Evolutionary conservation across 2,888 invertebrate genomes (phyloP), one percentile per base, ranked within the genome.

Genomic region (Coleophora flavipennella): DNA sequence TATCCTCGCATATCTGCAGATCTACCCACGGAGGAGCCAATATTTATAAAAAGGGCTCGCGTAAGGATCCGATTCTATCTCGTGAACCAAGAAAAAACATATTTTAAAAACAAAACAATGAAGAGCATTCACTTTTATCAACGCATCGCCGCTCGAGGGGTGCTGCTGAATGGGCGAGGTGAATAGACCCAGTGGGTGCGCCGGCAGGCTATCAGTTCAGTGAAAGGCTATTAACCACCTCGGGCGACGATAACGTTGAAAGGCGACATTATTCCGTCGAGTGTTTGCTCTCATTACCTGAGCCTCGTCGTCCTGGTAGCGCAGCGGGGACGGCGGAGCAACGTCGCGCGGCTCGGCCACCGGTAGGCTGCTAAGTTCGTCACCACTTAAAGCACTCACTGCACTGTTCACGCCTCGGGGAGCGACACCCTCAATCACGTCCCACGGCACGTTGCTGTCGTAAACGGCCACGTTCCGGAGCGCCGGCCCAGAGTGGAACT

Each of bases 361-460:
- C 61, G 58, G 47, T 35, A 56, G 48, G 62, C 20, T 20, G 20
- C 20, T 6, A 20, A 6, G 3, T 3, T 20, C 20, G 20, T 6
- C 20, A 20, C 61, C 76, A 81, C 79, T 80, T 45, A 50, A 38
- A 50, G 62, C 83, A 83, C 81, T 83, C 81, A 80, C 83, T 73
- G 64, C 81, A 83, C 83, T 81, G 47, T 55, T 66, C 63, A 67
- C 67, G 50, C 40, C 57, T 50, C 54, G 62, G 48, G 32, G n/a
- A 20, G 3, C 20, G 20, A 6, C 20, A 3, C 64, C 72, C 60
- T 85, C 86, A 58, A 79, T 75, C 50, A 65, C 67, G 55, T 78
- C 73, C 86, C 86, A 86, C 62, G 86, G 83, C 62, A 80, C 85
- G 57, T 85, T 76, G 47, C 84, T 78, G 55, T 86, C 83, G 71